These are phyloP conservation scores for Lycaon pictus DNA, from an alignment of 2,113 vertebrate species.

Conservation along the genomic window DNA sequence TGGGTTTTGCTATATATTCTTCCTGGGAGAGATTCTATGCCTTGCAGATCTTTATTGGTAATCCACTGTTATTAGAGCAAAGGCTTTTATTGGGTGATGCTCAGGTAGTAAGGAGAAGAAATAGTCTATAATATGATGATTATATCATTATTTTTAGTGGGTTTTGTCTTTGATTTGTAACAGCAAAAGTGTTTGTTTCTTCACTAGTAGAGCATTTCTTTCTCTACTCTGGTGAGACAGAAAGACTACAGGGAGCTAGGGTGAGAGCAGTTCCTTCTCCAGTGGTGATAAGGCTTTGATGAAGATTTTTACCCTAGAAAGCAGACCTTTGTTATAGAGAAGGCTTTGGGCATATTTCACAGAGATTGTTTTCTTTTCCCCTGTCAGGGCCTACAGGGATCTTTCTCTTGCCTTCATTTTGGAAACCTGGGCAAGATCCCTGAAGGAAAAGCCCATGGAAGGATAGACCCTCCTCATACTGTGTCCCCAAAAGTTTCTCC, in stretches of 20 bases:
- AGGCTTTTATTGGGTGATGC: neutral
- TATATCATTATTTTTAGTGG: neutral
- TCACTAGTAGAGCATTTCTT: neutral
- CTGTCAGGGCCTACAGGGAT: neutral
- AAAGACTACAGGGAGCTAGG: neutral
- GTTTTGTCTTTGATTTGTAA: neutral
- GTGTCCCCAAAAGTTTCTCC: neutral
- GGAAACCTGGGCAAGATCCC: neutral
- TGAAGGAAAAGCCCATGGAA: neutral
- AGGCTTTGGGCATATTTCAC: neutral
- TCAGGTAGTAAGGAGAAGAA: neutral
- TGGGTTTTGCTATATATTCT: neutral
- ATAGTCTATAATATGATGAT: neutral
- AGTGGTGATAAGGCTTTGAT: neutral
- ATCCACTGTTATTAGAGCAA: neutral
- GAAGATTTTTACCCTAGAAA: neutral
- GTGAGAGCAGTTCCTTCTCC: neutral
- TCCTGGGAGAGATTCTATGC: neutral
- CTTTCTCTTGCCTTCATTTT: neutral
- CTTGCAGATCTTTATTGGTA: neutral
- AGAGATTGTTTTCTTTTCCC: neutral
- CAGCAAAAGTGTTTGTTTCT: neutral
- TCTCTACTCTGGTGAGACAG: neutral
- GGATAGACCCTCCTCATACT: rapidly evolving
- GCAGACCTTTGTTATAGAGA: neutral